These are phyloP conservation scores for Ciconia maguari DNA, from an alignment of 2,113 vertebrate genomes.

Conservation along the genomic window DNA sequence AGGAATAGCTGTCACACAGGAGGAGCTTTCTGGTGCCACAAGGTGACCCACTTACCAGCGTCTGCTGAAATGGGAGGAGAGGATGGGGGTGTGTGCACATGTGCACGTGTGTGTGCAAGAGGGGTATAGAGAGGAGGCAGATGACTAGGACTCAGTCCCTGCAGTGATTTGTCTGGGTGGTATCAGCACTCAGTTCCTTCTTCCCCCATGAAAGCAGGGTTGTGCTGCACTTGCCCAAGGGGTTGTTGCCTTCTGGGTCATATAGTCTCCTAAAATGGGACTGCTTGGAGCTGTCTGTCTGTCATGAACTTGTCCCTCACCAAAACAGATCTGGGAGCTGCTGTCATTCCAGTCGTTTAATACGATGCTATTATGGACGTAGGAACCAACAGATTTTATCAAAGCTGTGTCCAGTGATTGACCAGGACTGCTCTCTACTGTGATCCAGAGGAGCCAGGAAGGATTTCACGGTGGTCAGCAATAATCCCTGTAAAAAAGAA, in stretches of 20 bases:
- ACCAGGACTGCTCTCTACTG: not conserved
- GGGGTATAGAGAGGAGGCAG: not conserved
- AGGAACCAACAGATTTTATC: not conserved
- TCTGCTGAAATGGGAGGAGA: not conserved
- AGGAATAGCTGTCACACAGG: not conserved
- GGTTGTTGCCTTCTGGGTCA: not conserved
- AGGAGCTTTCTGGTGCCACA: not conserved
- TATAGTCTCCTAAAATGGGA: not conserved
- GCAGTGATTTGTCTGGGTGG: not conserved
- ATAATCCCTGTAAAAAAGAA: not conserved
- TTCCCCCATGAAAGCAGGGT: not conserved
- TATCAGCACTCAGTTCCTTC: not conserved
- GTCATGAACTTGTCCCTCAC: not conserved
- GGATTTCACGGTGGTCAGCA: not conserved
- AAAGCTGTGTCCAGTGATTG: not conserved
- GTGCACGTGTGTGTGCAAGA: rapidly evolving
- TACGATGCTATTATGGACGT: not conserved
- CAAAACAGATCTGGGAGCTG: not conserved
- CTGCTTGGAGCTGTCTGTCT: not conserved
- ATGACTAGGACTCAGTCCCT: not conserved
- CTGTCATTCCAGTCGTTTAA: not conserved
- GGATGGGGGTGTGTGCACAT: not conserved
- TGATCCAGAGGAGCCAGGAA: not conserved
- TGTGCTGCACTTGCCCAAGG: not conserved
- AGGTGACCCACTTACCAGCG: not conserved